Evolutionary conservation across 2,888 invertebrate species (phyloP), one percentile per base, ranked within the genome.

Genomic region (Leptothorax acervorum): DNA sequence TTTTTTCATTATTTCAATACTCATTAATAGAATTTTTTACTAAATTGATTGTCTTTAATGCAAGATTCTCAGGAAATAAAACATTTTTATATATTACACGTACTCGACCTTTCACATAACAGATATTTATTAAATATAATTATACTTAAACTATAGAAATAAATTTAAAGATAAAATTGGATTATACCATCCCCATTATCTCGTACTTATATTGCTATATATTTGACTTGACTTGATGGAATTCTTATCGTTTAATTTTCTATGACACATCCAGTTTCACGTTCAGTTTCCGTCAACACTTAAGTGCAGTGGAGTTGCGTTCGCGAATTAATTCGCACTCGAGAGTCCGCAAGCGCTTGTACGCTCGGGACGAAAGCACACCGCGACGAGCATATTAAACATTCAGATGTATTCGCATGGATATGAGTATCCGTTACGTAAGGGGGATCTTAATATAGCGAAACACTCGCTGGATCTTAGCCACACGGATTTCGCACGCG

Each of bases 401-500:
- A 84, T 89, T 85, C 85, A 83, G 85, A 89, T 79, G 70, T 75
- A 83, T 65, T 75, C 74, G 65, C 85, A 83, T 70, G 82, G 88
- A 90, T 91, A 92, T 91, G 91, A 91, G 84, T 89, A 87, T 92
- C 90, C 86, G 90, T 92, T 92, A 92, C 90, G 91, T 93, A 93
- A 93, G 90, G 84, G 31, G 86, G 87, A 83, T 88, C 91, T 92
- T 92, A 93, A 92, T 93, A 92, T 93, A 93, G 92, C 92, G 86
- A 78, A 91, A 92, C 91, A 87, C 91, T 90, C 88, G 89, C 92
- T 93, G 92, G 93, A 93, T 87, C 91, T 89, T 90, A 90, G 93
- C 92, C 93, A 92, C 90, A 89, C 89, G 23, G 48, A 86, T 85
- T 84, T 86, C 88, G 90, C 91, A 87, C 85, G 84, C 85, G 79